Percentiles rank a stretch among this genome's conserved stretches.
These are phyloP conservation scores for Henricia sp. DNA, from an alignment of 53 echinoderm and acorn worm genomes.

Conservation along the genomic window DNA sequence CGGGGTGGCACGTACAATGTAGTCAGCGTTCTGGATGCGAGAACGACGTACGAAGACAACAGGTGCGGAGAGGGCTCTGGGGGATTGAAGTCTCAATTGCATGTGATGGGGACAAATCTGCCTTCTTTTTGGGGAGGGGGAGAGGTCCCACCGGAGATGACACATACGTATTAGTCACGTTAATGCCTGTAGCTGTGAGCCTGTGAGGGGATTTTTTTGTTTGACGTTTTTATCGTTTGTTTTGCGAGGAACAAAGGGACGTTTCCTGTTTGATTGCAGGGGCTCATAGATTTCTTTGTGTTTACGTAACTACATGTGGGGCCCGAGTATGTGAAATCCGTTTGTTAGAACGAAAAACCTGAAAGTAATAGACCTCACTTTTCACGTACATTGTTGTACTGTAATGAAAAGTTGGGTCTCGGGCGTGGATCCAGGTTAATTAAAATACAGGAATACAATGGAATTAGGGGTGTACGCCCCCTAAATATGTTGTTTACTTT, in stretches of 20 bases:
- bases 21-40: too few relatives aligned
- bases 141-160: conserved; percentile 35
- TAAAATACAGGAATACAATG: too few relatives aligned
- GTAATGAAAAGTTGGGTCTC: too few relatives aligned
- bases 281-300: not conserved
- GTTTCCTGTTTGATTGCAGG: not conserved
- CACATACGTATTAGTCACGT: conserved; percentile 31
- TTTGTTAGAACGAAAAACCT: too few relatives aligned
- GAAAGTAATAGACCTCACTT: too few relatives aligned
- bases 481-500: too few relatives aligned
- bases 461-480: too few relatives aligned
- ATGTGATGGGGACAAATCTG: conserved; percentile 42
- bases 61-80: not conserved
- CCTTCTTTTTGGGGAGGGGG: not conserved
- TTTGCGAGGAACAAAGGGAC: not conserved
- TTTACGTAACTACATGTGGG: not conserved
- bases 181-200: not conserved
- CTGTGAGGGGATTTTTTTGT: conserved; percentile 18
- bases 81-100: conserved; percentile 13
- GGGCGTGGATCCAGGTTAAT: too few relatives aligned
- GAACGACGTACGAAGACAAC: not conserved
- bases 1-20: too few relatives aligned
- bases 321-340: too few relatives aligned
- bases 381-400: too few relatives aligned
- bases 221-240: not conserved